phyloP scores from a whole-genome alignment of 2,113 vertebrate genomes.

The Callorhinus ursinus region DNA sequence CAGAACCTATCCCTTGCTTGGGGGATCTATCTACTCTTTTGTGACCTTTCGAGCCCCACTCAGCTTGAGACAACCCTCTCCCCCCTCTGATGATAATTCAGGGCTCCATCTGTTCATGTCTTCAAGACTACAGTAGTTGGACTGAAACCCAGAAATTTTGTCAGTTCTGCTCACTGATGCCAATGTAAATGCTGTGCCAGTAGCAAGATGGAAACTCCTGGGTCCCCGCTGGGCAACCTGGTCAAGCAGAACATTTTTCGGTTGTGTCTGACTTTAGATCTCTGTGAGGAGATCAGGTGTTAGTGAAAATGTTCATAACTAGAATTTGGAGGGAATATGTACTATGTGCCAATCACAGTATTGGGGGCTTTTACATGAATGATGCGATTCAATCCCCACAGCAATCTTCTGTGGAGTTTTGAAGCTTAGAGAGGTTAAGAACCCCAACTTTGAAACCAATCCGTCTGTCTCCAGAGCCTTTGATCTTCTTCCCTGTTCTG shows the following conservation, averaged over 20 bases:
- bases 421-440: neutral
- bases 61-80: neutral
- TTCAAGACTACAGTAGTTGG: neutral
- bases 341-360: neutral
- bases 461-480: neutral
- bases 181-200: neutral
- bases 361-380: neutral
- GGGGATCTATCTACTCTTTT: neutral
- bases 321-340: neutral
- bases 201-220: neutral
- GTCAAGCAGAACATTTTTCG: neutral
- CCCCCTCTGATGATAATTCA: neutral
- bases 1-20: neutral
- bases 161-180: neutral
- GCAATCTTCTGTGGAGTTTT: neutral
- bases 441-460: neutral
- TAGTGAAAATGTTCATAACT: conserved; percentile 38
- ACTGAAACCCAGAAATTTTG: neutral
- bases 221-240: neutral
- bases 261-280: neutral
- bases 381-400: neutral
- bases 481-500: neutral
- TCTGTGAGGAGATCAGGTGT: neutral
- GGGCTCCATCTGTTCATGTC: neutral
- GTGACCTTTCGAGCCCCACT: neutral